Evolutionary conservation across 2,113 vertebrate genomes (phyloP), one percentile per base, ranked within the genome.

Genomic region (Anoplopoma fimbria): DNA sequence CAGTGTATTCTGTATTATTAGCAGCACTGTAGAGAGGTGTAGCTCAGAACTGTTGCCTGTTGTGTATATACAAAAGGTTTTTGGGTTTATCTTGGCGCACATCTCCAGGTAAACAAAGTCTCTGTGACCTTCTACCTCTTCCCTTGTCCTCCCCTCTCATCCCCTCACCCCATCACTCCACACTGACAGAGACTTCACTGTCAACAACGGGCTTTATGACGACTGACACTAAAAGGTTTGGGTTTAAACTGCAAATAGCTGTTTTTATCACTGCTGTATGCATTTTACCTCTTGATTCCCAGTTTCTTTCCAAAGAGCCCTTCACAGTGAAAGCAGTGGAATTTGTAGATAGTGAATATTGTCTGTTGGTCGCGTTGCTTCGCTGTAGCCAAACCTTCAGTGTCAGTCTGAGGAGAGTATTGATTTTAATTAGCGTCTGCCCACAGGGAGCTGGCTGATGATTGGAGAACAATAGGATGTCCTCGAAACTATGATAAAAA

Each of bases 381-480:
- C 77, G 69, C 91, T 77, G 86, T 58, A 31, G 86, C 79, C 14
- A 55, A 71, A 87, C 81, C 88, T 81, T 91, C 86, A 90, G 88
- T 90, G 88, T 91, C 89, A 90, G 71, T 88, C 89, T 87, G 93
- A 97, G 96, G 96, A 97, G 96, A 96, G 96, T 99, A 99, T 99
- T 99, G 98, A 99, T 99, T 99, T 99, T 98, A 99, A 99, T 99
- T 99, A 99, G 95, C 84, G 95, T 96, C 95, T 96, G 96, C 97
- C 98, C 96, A 96, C 96, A 96, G 96, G 96, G 97, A 97, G 96
- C 96, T 93, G 95, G 91, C 96, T 97, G 96, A 97, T 98, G 97
- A 96, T 97, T 97, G 93, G 95, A 93, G 92, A 91, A 95, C 94
- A 95, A 94, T 85, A 94, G 95, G 94, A 95, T 97, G 93, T 91